Evolutionary conservation across 2,113 vertebrate genomes (phyloP).

Genomic region (Sisor rabdophorus): DNA sequence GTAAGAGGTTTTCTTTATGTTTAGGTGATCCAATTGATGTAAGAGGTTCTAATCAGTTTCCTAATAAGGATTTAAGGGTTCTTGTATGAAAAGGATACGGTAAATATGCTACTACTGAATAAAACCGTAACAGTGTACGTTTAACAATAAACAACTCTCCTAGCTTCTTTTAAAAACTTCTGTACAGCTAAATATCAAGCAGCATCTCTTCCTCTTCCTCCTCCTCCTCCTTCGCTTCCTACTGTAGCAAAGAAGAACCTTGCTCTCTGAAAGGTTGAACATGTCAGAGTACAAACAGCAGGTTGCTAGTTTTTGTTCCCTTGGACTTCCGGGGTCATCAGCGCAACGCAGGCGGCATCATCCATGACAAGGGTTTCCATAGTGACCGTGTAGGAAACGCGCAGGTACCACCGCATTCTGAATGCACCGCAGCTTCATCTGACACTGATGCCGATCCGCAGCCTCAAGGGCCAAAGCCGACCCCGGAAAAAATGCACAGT

Average conservation of each 20-base stretch:
- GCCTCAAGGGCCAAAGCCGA: background rate
- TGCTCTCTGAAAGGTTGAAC: background rate
- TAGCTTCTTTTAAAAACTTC: too few species aligned
- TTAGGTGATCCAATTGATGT: too few species aligned
- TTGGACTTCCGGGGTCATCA: slow-evolving; percentile 62
- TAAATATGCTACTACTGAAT: background rate
- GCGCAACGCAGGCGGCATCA: slow-evolving; percentile 55
- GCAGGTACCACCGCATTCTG: slow-evolving; percentile 14
- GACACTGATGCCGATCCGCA: background rate
- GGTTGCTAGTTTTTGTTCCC: slow-evolving; percentile 15
- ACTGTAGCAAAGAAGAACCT: too few species aligned
- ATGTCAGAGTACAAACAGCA: background rate
- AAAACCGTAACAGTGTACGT: background rate
- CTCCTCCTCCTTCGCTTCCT: too few species aligned
- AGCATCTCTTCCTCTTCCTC: too few species aligned
- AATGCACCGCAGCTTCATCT: slow-evolving; percentile 40
- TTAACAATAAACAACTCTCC: too few species aligned
- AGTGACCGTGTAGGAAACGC: slow-evolving; percentile 66
- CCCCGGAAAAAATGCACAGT: background rate
- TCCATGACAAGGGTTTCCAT: slow-evolving; percentile 72
- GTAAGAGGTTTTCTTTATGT: too few species aligned
- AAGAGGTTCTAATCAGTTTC: too few species aligned
- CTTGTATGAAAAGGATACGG: background rate
- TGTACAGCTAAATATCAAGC: too few species aligned
- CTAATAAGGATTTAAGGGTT: background rate